Base-by-base conservation (phyloP, 2,888 invertebrate genomes). In the Drosophila kanekoi region DNA sequence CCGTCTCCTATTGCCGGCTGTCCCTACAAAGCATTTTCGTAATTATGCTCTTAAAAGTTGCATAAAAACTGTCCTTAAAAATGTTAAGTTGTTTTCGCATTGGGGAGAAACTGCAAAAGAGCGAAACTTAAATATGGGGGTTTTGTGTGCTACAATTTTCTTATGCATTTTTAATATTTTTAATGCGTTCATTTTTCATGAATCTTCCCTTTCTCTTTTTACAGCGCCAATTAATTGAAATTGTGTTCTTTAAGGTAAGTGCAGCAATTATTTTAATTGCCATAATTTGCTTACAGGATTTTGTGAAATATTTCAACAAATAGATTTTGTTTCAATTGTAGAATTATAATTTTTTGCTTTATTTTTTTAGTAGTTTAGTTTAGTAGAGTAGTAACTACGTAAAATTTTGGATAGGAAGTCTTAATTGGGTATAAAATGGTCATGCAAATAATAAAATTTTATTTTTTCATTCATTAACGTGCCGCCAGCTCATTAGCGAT, bases 31-130 rank as follows among this genome's bases (percentile, higher is more conserved):
- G 54, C 63, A 56, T 60, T 77, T 72, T 58, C 51, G 65, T 77
- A 83, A 80, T 83, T 82, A 86, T 73, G 69, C 66, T 69, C 66
- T 71, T 72, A 59, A 77, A 83, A 67, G 72, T 61, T 44, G 51
- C 57, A 75, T 77, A 79, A 79, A 81, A 73, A 54, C 60, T 53
- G 48, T 51, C 40, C 48, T 58, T 65, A 71, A 72, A 72, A 70
- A 68, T 58, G 51, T 47, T 52, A 52, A 59, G 58, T 68, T 65
- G 60, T 47, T 68, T 67, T 51, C 35, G 41, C 48, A 40, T 16
- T 37, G 35, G 10, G 11, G n/a, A 9, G 32, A 28, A 8, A 28
- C 8, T 28, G 28, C 28, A 28, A 28, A n/a, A 32, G 3, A 10
- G 4, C 47, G n/a, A 13, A 52, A 47, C 52, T 59, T 54, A 52